A percentile compares a stretch with the other conserved stretches of the same genome.
phyloP scores from a whole-genome alignment of 2,797 vertebrate genomes.

The Amazonetta brasiliensis region DNA sequence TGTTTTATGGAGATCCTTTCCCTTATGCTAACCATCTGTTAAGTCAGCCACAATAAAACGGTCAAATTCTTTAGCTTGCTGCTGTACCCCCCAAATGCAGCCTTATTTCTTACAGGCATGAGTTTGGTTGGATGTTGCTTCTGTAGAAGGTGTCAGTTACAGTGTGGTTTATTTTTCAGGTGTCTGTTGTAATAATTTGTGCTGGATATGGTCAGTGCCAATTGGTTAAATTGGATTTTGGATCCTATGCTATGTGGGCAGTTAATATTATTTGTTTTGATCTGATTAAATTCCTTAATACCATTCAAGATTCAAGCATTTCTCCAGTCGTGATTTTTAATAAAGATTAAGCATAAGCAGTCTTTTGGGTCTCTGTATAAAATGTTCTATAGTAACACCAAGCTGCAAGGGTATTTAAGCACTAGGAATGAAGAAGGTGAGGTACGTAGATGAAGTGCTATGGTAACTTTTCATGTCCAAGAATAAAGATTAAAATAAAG shows the following conservation, averaged over 20 bases:
- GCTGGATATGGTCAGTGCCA: background rate
- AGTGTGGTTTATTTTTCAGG: background rate
- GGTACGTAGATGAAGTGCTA: background rate
- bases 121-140: no score
- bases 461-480: background rate
- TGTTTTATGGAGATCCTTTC: background rate
- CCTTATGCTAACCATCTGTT: fast-evolving
- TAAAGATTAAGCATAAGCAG: background rate
- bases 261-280: background rate
- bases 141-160: background rate
- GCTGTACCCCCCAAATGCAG: background rate
- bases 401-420: background rate
- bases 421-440: background rate
- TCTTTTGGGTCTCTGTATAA: background rate
- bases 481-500: background rate
- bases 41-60: no score
- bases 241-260: background rate
- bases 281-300: background rate
- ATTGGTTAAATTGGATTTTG: background rate
- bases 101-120: background rate
- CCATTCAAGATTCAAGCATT: no score
- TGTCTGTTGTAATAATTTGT: background rate
- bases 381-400: background rate
- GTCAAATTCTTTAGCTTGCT: background rate
- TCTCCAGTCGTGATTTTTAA: no score